Conservation (phyloP, 2,797 vertebrate genomes). For the Sternarchorhynchus goeldii region DNA sequence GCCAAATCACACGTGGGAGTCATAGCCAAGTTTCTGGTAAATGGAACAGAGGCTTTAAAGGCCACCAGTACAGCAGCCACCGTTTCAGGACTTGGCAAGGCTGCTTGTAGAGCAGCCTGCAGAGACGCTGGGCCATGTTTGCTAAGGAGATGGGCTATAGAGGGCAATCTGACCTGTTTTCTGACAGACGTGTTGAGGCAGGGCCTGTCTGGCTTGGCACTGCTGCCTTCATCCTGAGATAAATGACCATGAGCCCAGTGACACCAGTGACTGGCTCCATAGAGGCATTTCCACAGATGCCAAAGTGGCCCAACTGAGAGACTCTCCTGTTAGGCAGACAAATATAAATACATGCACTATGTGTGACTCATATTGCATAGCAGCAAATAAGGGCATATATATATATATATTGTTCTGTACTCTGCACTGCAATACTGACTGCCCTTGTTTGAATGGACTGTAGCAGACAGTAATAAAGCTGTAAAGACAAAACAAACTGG, state of each 20-base stretch:
- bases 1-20: not conserved
- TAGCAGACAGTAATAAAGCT: not conserved
- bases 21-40: not conserved
- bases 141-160: not conserved
- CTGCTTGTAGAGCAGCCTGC: too few species aligned
- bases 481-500: not conserved
- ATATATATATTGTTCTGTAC: too few species aligned
- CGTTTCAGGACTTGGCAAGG: not conserved
- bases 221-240: slow-evolving; percentile 5
- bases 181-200: not conserved
- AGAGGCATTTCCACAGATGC: not conserved
- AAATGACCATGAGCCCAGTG: not conserved
- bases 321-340: slow-evolving; percentile 31
- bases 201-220: not conserved
- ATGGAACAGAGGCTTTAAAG: not conserved
- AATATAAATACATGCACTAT: slow-evolving; percentile 11
- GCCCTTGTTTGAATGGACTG: not conserved
- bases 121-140: too few species aligned
- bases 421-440: not conserved
- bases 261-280: not conserved
- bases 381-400: not conserved
- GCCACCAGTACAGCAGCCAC: not conserved
- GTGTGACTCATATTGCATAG: not conserved
- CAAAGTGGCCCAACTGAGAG: slow-evolving; percentile 19
- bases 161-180: not conserved